Evolutionary conservation across 37 sponge, comb jelly and placozoan species (phyloP).

Genomic region (Sycon ciliatum): DNA sequence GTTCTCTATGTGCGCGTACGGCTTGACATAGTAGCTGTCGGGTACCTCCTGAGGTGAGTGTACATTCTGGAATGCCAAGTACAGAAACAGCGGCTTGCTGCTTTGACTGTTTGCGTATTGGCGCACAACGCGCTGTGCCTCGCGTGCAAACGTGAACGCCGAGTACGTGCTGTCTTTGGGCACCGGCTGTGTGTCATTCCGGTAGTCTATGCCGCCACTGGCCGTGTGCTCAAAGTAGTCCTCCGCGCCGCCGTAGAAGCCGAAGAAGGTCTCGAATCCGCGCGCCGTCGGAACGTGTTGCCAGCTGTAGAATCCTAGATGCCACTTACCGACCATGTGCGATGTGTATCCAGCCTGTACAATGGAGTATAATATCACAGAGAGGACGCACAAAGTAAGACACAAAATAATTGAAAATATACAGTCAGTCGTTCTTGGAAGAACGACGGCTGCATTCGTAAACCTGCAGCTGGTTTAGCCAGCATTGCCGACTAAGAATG

Average conservation of each 20-base stretch:
- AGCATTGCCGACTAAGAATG: too few species aligned
- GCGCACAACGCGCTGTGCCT: constrained; percentile 26
- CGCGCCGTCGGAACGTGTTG: constrained; percentile 30
- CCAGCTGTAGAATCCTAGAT: constrained; percentile 27
- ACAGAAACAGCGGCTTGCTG: constrained; percentile 32
- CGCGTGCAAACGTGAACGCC: constrained; percentile 11
- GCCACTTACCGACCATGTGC: constrained; percentile 44
- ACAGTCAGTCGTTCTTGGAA: too few species aligned
- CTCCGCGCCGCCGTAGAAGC: constrained; percentile 26
- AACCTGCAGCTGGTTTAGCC: too few species aligned
- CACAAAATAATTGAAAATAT: too few species aligned
- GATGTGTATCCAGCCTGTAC: neutral
- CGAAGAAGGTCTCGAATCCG: constrained; percentile 37
- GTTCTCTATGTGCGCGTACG: neutral
- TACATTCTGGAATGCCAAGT: constrained; percentile 31
- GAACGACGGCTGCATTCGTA: too few species aligned
- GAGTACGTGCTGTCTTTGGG: constrained; percentile 27
- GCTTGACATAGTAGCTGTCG: constrained; percentile 22
- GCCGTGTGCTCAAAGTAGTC: constrained; percentile 33
- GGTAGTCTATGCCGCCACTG: neutral
- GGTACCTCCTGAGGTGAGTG: constrained; percentile 41
- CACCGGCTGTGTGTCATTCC: neutral
- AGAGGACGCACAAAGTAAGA: too few species aligned
- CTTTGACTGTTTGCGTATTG: constrained; percentile 1
- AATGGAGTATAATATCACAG: neutral